Evolutionary conservation across 2,888 invertebrate species (phyloP).

Genomic region (Sarcophaga carnaria): DNA sequence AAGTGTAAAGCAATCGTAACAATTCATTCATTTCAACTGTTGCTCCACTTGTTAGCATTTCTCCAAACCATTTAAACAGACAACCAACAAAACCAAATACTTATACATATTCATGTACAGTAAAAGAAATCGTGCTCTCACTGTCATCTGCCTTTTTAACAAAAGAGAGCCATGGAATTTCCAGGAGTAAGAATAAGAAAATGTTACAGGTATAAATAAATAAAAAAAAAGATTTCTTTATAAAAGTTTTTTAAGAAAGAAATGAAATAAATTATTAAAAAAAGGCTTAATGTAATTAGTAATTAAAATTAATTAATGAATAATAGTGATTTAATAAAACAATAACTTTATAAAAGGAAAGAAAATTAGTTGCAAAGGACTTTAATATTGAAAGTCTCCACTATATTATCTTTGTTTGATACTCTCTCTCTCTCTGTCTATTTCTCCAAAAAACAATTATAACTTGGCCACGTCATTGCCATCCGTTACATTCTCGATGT

Average conservation of each 20-base stretch:
- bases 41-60: constrained; percentile 79
- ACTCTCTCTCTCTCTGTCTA: background rate
- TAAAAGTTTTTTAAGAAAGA: background rate
- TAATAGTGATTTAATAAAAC: background rate
- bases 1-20: constrained; percentile 47
- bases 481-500: constrained; percentile 37
- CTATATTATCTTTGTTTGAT: background rate
- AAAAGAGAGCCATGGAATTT: background rate
- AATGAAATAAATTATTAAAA: background rate
- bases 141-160: background rate
- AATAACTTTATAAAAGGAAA: background rate
- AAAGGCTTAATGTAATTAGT: background rate
- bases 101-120: constrained; percentile 9
- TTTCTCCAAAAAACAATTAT: constrained; percentile 48
- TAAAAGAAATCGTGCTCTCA: background rate
- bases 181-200: constrained; percentile 6
- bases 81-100: constrained; percentile 24
- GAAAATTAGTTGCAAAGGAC: background rate
- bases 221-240: background rate
- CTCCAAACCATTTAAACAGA: constrained; percentile 45
- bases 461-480: constrained; percentile 63
- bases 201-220: background rate
- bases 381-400: constrained; percentile 59
- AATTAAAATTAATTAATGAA: constrained; percentile 2
- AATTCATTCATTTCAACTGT: constrained; percentile 77